Percentiles rank a stretch among this genome's conserved stretches.
These are phyloP conservation scores for Anastrepha ludens DNA, from an alignment of 1,140 invertebrate genomes.

Conservation along the genomic window DNA sequence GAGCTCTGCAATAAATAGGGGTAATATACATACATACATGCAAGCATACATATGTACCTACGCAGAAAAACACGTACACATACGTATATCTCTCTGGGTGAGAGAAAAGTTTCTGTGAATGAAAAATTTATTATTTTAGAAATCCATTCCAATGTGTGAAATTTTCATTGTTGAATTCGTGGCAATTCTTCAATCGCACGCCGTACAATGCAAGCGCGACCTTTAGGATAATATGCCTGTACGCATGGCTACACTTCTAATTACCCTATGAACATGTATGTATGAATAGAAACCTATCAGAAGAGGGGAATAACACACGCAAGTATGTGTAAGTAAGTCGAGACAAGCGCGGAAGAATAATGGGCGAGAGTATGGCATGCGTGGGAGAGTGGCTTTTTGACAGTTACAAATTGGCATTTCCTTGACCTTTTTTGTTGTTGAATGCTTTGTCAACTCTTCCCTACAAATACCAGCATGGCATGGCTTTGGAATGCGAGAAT, in stretches of 20 bases:
- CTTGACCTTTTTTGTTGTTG: background rate
- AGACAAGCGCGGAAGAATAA: conserved; percentile 24
- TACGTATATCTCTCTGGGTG: background rate
- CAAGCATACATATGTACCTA: background rate
- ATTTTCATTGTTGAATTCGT: background rate
- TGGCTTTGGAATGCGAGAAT: too few species aligned
- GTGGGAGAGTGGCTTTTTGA: conserved; percentile 20
- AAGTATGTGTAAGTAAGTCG: background rate
- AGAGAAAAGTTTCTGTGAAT: background rate
- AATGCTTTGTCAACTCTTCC: background rate
- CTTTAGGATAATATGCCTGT: background rate
- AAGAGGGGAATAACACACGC: background rate
- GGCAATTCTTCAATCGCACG: background rate
- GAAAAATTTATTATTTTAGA: background rate
- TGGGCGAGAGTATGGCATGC: background rate
- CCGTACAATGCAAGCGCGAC: conserved; percentile 6
- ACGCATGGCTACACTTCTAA: conserved; percentile 20
- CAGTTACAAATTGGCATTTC: conserved; percentile 34
- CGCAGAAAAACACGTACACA: too few species aligned
- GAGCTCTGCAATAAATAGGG: background rate
- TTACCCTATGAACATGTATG: background rate
- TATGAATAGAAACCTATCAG: background rate
- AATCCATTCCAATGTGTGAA: background rate
- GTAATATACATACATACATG: background rate
- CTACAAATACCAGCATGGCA: background rate